Base-by-base conservation (phyloP, 1,140 invertebrate genomes). In the Hormaphis cornu region DNA sequence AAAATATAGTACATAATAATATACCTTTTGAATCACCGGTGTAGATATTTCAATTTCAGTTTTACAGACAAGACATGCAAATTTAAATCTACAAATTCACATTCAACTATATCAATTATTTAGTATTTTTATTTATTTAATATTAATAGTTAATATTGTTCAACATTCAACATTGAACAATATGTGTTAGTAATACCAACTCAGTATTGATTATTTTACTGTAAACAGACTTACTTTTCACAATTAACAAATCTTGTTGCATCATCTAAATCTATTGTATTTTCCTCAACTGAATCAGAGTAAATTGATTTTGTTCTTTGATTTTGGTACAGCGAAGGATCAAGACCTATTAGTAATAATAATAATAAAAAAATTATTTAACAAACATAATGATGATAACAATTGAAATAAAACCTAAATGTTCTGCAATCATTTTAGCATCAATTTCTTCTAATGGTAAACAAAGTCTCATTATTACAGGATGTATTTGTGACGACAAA, bases 401-500 rank as follows among this genome's bases (percentile, higher is more conserved):
- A 20, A 30, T 14, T 18, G 44, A 18, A 42, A 61, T 66, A 72
- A 75, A 75, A 78, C 95, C 96, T 61, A 99, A 81, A 76, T 89
- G 88, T 76, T 94, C 86, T 3, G 96, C 96, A 52, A 99, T 85
- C 69, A 89, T 83, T 59, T 87, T 88, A 26, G 89, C 85, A 81
- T 98, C 95, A 63, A 92, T 90, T 2, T 93, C 93, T 73, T 97
- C 91, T 35, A 99, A 92, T 16, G 95, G 95, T 72, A 97, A 93
- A 76, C 93, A 95, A 72, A 99, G 86, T 70, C 97, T 83, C 16
- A 90, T 87, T 63, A 98, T 86, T 0, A 99, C 94, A 1, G 96
- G 96, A 77, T 97, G 93, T 30, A 99, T 84, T 81, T 96, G 93
- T 76, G 90, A 86, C 0, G 86, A 81, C 52, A 95, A 77, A 79